These are phyloP conservation scores for Ophion ellenae DNA, from an alignment of 2,888 invertebrate genomes.

Conservation along the genomic window DNA sequence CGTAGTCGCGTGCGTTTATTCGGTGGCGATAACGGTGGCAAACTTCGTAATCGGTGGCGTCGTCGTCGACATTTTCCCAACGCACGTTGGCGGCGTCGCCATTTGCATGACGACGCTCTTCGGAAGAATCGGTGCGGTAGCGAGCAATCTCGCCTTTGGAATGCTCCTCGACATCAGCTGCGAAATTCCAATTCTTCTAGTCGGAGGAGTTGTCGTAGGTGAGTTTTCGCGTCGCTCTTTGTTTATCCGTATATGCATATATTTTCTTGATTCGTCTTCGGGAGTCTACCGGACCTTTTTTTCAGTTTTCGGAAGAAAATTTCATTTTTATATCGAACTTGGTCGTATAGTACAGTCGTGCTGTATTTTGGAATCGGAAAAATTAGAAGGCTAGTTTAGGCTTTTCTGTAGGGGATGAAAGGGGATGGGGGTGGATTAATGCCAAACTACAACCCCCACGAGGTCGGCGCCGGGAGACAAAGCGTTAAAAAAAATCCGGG, in stretches of 20 bases:
- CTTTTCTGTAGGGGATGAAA: too few species aligned
- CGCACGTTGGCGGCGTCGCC: slow-evolving; percentile 86
- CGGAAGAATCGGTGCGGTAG: slow-evolving; percentile 88
- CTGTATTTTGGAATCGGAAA: too few species aligned
- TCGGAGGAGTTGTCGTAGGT: slow-evolving; percentile 86
- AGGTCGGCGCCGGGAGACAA: too few species aligned
- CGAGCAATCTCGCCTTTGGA: slow-evolving; percentile 88
- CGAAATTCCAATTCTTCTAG: slow-evolving; percentile 87
- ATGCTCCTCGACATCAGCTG: slow-evolving; percentile 87
- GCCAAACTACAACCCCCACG: too few species aligned
- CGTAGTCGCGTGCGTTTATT: slow-evolving; percentile 85
- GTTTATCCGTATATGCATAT: neutral
- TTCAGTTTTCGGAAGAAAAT: neutral
- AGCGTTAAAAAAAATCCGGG: too few species aligned
- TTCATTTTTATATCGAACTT: neutral
- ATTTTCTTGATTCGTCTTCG: neutral
- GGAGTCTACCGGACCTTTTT: neutral
- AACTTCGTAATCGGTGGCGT: slow-evolving; percentile 83
- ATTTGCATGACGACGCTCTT: slow-evolving; percentile 88
- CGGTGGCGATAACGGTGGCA: slow-evolving; percentile 84
- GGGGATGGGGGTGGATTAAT: too few species aligned
- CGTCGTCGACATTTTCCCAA: slow-evolving; percentile 83
- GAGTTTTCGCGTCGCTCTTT: slow-evolving; percentile 73
- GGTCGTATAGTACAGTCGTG: neutral
- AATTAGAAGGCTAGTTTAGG: too few species aligned